Base-by-base conservation (phyloP, 2,888 invertebrate species). In the Heteropelma amictum region DNA sequence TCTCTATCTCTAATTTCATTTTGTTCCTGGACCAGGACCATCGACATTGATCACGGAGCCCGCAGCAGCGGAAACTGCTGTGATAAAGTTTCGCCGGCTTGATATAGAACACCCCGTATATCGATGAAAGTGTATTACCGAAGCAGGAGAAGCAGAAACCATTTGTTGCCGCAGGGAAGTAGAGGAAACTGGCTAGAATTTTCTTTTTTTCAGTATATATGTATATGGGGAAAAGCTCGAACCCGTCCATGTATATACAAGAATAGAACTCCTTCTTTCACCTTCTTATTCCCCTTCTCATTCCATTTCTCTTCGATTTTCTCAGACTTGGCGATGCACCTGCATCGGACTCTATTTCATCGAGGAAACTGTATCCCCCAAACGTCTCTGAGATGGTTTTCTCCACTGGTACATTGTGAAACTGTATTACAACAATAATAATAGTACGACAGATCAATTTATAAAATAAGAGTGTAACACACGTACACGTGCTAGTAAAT, bases 81-180 rank as follows among this genome's bases (percentile, higher is more conserved):
- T 26, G 21, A 63, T 38, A 12, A 21, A 60, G 45, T 60, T 60
- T 6, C 0, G 5, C 47, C 12, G 23, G 19, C n/a, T 30, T 19
- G 40, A 28, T 40, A 40, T n/a, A 28, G 51, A 51, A 64, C 19
- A 28, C 6, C 17, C 51, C n/a, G 12, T 40, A 40, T 28, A 64
- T 26, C 6, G 64, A 6, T 1, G 51, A 40, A 40, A 51, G 19
- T 40, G 12, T 40, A 28, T 40, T 35, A 30, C 47, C 58, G 21
- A 21, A 47, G 47, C 14, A 64, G n/a, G 23, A 60, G 45, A 65
- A 60, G 65, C 54, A 56, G 70, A 65, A 75, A 70, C 70, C 70
- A 75, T 75, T 75, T 75, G 74, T 75, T 75, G 70, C 70, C 70
- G 40, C 54, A 65, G 74, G 65, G 54, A 75, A 40, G 49, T 21